Base-by-base conservation (phyloP, 2,113 vertebrate species). In the Strigops habroptila region DNA sequence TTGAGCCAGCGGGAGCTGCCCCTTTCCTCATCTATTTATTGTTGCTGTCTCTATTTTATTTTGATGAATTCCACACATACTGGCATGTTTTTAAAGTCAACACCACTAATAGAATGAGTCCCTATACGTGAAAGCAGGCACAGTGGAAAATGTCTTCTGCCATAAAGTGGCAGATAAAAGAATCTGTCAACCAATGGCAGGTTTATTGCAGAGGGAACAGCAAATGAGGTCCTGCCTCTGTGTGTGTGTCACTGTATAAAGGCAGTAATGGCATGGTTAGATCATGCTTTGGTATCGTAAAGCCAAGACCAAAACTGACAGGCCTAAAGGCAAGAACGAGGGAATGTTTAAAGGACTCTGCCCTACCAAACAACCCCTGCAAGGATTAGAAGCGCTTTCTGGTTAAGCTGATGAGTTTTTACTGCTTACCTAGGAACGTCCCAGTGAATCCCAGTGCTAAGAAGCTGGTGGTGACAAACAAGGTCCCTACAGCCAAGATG, bases 381-480 rank as follows among this genome's bases (percentile, higher is more conserved):
- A 22, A 85, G 85, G 64, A 86, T 51, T 80, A 86, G 76, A 82
- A 15, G 37, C 51, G n/a, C 18, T 39, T 82, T 86, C 59, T 70
- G 75, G 49, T 33, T 63, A 82, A 94, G 68, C 53, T 67, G 82
- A 4, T 46, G 70, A 82, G 85, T 74, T 77, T 96, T 80, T 49
- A 70, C n/a, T 92, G 69, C 98, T 98, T 97, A 99, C 99, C 99
- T 55, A 99, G 96, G 97, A 99, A 99, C 0, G 99, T 99, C 21
- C 99, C 99, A 0, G 98, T 98, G 97, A 99, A 99, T 55, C 99
- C 99, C 95, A 99, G 97, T 4, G 98, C 98, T 12, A 98, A 93
- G 98, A 99, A 99, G 96, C 99, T 99, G 98, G 98, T 98, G 57
- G 98, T 70, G n/a, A 99, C 99, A 27, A 99, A 97, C 59, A 99